These are phyloP conservation scores for Tillus elongatus DNA, from an alignment of 2,888 invertebrate species.

Conservation along the genomic window DNA sequence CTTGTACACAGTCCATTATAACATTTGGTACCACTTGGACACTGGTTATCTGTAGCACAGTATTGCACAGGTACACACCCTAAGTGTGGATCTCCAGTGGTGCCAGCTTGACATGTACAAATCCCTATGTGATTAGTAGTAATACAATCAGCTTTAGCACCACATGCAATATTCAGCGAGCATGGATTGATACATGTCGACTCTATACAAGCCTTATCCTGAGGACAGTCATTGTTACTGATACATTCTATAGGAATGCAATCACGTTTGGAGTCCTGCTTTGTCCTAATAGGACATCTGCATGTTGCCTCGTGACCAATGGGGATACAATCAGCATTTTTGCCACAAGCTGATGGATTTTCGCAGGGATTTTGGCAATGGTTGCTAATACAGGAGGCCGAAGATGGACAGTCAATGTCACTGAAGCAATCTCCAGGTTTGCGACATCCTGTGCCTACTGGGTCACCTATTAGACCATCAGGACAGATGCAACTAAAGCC, in stretches of 20 bases:
- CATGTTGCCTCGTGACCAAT: conserved; percentile 62
- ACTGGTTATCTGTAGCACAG: conserved; percentile 71
- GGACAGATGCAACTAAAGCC: conserved; percentile 69
- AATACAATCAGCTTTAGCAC: conserved; percentile 66
- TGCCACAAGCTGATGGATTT: conserved; percentile 56
- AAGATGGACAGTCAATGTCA: conserved; percentile 68
- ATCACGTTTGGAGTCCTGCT: conserved; percentile 64
- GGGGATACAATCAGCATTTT: conserved; percentile 65
- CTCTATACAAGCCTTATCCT: conserved; percentile 65
- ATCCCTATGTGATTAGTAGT: conserved; percentile 70
- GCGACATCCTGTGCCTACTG: conserved; percentile 62
- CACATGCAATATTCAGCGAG: conserved; percentile 70
- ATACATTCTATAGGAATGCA: conserved; percentile 69
- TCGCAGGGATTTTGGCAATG: conserved; percentile 74
- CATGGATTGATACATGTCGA: conserved; percentile 77
- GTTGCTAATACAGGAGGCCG: conserved; percentile 65
- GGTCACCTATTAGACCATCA: conserved; percentile 72
- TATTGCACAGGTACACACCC: conserved; percentile 78
- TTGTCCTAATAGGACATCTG: conserved; percentile 63
- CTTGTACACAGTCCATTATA: conserved; percentile 71
- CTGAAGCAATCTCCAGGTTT: conserved; percentile 75
- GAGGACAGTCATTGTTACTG: conserved; percentile 66
- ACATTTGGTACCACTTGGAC: conserved; percentile 76
- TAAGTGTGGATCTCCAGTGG: conserved; percentile 76
- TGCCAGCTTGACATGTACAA: conserved; percentile 76